Conservation (phyloP, 2,888 invertebrate genomes). For the Cephonodes hylas region DNA sequence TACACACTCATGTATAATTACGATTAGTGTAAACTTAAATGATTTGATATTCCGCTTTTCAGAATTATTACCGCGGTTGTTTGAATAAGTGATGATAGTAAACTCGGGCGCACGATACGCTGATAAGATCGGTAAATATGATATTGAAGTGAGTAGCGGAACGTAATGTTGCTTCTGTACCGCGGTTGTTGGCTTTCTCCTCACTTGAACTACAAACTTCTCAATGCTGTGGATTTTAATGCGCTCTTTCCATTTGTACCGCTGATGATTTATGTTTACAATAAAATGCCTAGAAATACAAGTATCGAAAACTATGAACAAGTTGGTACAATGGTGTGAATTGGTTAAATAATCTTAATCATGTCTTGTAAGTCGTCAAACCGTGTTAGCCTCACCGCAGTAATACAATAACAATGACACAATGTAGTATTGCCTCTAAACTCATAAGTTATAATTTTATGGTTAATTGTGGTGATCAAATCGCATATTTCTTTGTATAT, state of each 20-base stretch:
- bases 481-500: too few species aligned
- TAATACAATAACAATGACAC: too few species aligned
- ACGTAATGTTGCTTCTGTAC: background rate
- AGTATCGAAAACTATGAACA: too few species aligned
- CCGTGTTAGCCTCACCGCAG: too few species aligned
- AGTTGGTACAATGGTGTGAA: too few species aligned
- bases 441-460: too few species aligned
- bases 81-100: background rate
- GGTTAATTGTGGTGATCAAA: too few species aligned
- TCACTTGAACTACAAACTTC: background rate
- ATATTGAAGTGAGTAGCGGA: background rate
- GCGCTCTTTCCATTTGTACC: background rate
- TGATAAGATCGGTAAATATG: background rate
- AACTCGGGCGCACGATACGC: background rate
- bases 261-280: background rate
- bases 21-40: constrained; percentile 30
- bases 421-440: too few species aligned
- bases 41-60: background rate
- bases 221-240: background rate
- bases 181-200: background rate
- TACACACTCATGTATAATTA: constrained; percentile 38
- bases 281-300: too few species aligned
- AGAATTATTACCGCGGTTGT: background rate
- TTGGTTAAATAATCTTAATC: too few species aligned
- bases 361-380: too few species aligned